Evolutionary conservation across 2,113 vertebrate genomes (phyloP), one percentile per base, ranked within the genome.

Genomic region (Aplodontia rufa): DNA sequence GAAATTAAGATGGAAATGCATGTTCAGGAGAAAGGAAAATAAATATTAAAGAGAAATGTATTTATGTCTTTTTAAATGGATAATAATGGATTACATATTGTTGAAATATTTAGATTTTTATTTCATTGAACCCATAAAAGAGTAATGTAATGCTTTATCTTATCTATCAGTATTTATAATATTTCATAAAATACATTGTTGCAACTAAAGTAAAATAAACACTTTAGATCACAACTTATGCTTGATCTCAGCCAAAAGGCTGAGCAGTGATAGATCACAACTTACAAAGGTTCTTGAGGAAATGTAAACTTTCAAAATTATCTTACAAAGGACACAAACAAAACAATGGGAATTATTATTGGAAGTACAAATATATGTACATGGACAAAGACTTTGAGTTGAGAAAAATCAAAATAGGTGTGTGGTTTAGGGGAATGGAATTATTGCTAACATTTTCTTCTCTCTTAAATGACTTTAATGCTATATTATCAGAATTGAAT

Each of bases 11-110:
- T 69, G 5, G 22, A 94, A 95, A 88, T 42, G 55, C 0, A 68
- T 79, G 7, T 62, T 94, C 51, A 75, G 16, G 22, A 95, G 16
- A 93, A 97, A 92, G 58, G 58, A 88, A 93, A 83, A 82, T 8
- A 90, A 76, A 6, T 30, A 6, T 49, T 53, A 93, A 75, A 75
- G 14, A 87, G 87, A 51, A 75, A 64, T 16, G 60, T 72, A 30
- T 35, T 87, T 69, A n/a, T 81, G n/a, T 37, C 12, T 69, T 80
- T 66, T 93, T 45, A 96, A 81, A 76, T 40, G 32, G 49, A 84
- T 58, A 60, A 71, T 83, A 84, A 81, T 85, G 26, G 26, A 81
- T 80, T n/a, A 51, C 8, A 94, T 64, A 45, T 82, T 86, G 40
- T 45, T 58, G n/a, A 81, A 12, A 76, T 40, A 81, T 30, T 94